These are phyloP conservation scores for Tetrax tetrax DNA, from an alignment of 2,113 vertebrate species.

Conservation along the genomic window DNA sequence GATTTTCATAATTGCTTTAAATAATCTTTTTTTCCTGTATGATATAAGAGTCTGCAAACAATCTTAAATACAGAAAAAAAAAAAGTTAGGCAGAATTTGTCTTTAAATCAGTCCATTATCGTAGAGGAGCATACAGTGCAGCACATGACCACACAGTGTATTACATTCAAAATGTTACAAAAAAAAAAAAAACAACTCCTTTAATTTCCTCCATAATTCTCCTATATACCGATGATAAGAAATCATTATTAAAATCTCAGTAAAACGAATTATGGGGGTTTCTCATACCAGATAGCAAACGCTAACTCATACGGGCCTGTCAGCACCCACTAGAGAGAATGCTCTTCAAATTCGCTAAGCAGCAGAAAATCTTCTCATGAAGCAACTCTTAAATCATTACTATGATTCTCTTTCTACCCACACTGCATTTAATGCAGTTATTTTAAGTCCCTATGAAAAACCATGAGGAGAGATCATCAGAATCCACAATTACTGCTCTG, in stretches of 20 bases:
- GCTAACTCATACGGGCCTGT: neutral
- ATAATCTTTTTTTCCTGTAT: neutral
- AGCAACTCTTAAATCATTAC: conserved; percentile 1
- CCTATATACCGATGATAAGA: neutral
- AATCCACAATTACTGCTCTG: neutral
- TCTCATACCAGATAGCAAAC: neutral
- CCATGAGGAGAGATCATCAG: conserved; percentile 9
- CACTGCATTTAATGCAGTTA: conserved; percentile 11
- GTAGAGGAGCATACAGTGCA: neutral
- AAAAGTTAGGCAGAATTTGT: neutral
- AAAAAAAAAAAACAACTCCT: neutral
- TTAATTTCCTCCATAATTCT: neutral
- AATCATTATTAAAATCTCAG: neutral
- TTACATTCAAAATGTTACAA: neutral
- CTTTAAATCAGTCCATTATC: neutral
- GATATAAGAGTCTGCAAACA: neutral
- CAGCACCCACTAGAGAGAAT: neutral
- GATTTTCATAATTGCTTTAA: neutral
- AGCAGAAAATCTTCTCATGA: neutral
- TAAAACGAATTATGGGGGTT: neutral
- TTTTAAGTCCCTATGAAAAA: conserved; percentile 30
- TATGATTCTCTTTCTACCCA: conserved; percentile 27
- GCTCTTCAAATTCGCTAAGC: neutral
- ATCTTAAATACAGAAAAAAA: neutral
- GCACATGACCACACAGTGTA: neutral